phyloP scores from a whole-genome alignment of 2,113 vertebrate species.

The Machaerirhynchus nigripectus region DNA sequence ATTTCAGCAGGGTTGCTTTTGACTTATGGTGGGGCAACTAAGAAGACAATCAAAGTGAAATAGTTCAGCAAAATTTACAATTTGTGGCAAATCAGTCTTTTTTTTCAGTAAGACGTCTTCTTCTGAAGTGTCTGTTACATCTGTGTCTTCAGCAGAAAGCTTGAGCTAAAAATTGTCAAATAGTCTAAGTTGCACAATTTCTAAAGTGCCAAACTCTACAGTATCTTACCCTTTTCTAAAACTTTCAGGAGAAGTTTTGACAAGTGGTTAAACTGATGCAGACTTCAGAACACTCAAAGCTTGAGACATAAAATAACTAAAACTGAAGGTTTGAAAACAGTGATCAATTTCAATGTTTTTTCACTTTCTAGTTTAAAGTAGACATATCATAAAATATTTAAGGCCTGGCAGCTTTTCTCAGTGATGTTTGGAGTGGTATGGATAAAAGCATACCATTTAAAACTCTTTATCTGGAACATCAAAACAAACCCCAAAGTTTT shows the following conservation, averaged over 20 bases:
- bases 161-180: background rate
- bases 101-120: background rate
- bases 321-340: background rate
- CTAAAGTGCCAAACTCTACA: background rate
- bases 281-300: background rate
- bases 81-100: background rate
- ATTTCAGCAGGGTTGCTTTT: background rate
- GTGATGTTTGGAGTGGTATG: background rate
- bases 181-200: background rate
- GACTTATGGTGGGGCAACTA: background rate
- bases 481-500: background rate
- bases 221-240: background rate
- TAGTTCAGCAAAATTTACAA: background rate
- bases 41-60: background rate
- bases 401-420: background rate
- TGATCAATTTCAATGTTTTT: background rate
- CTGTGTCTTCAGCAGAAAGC: background rate
- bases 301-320: background rate
- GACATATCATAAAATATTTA: background rate
- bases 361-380: background rate
- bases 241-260: conserved; percentile 5
- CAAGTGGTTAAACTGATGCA: background rate
- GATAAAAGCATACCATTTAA: background rate
- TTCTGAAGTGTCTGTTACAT: background rate
- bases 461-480: background rate